Conservation (phyloP, 2,113 vertebrate genomes). For the Pedetes capensis region DNA sequence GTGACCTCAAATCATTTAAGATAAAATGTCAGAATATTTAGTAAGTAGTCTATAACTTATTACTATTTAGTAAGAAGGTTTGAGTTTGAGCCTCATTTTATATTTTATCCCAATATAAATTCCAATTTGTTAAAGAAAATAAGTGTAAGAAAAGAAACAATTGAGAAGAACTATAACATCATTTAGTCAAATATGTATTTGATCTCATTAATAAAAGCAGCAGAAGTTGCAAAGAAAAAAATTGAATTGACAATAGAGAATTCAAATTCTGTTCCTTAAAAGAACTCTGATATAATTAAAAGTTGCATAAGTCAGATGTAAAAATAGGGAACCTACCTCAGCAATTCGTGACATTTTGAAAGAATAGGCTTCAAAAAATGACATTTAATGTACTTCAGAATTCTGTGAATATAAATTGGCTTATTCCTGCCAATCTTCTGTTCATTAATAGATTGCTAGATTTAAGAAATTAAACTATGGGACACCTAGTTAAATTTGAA, state of each 20-base stretch:
- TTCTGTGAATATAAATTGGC: background rate
- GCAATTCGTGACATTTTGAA: background rate
- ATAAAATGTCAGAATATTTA: background rate
- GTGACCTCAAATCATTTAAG: background rate
- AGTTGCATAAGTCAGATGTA: background rate
- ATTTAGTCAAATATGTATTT: background rate
- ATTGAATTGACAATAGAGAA: background rate
- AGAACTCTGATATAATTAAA: conserved; percentile 6
- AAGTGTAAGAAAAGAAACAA: background rate
- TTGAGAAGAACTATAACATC: background rate
- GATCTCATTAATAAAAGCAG: background rate
- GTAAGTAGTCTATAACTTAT: background rate
- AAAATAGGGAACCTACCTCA: background rate
- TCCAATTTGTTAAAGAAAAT: conserved; percentile 1
- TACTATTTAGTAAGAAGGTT: background rate
- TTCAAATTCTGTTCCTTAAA: background rate
- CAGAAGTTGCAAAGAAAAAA: background rate
- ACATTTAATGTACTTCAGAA: background rate
- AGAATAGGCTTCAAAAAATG: background rate
- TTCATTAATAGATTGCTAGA: conserved; percentile 1
- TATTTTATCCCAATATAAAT: background rate
- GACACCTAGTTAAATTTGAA: background rate
- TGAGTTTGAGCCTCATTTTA: background rate
- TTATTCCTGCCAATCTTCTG: background rate
- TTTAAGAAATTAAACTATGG: conserved; percentile 45